Percentiles rank a stretch among this genome's conserved stretches.
These are phyloP conservation scores for Tiaroga cobitis DNA, from an alignment of 2,797 vertebrate species.

Conservation along the genomic window DNA sequence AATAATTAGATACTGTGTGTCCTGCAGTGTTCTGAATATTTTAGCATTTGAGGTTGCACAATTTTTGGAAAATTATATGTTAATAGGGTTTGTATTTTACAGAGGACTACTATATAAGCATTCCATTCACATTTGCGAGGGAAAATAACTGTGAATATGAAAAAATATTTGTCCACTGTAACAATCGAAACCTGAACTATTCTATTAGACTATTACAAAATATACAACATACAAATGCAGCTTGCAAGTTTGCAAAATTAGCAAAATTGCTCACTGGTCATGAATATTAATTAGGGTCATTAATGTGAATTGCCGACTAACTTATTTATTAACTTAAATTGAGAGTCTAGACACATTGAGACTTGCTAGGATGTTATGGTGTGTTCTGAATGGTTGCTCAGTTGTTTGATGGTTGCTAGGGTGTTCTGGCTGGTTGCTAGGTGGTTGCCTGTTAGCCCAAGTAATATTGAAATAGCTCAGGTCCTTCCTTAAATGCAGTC, in stretches of 20 bases:
- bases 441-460: neutral
- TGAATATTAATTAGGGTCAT: neutral
- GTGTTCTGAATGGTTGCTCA: neutral
- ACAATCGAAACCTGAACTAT: neutral
- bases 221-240: neutral
- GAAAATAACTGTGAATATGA: neutral
- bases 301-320: neutral
- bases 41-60: neutral
- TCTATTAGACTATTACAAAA: neutral
- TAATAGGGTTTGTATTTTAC: neutral
- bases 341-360: neutral
- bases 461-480: neutral
- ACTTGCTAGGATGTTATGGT: neutral
- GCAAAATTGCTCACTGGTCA: neutral
- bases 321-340: neutral
- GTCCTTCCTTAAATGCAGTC: neutral
- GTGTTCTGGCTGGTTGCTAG: neutral
- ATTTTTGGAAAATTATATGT: constrained; percentile 3
- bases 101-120: neutral
- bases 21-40: neutral
- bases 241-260: neutral
- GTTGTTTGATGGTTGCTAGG: neutral
- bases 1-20: neutral
- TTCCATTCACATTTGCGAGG: neutral
- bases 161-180: neutral